Conservation (phyloP, 2,888 invertebrate species). For the Deilephila porcellus region DNA sequence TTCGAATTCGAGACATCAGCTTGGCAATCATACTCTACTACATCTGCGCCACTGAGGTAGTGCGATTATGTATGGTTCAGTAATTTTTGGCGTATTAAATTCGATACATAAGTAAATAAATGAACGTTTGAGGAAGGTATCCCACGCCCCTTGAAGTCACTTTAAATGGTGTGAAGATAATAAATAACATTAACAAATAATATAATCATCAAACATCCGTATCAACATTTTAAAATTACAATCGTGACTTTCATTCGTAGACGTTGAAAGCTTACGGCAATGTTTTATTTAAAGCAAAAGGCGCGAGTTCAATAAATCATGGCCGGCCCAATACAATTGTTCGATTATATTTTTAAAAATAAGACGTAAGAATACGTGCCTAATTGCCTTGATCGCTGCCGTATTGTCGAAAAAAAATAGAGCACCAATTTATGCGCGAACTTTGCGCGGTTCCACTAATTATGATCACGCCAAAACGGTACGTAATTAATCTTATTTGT, state of each 20-base stretch:
- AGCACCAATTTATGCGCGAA: conserved; percentile 34
- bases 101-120: not conserved
- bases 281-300: conserved; percentile 78
- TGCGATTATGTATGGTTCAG: not conserved
- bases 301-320: conserved; percentile 79
- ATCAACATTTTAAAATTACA: conserved; percentile 81
- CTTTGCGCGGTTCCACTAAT: conserved; percentile 52
- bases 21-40: too few relatives aligned
- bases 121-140: not conserved
- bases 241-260: conserved; percentile 81
- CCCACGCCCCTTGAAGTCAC: not conserved
- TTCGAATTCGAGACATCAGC: too few relatives aligned
- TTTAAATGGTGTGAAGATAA: conserved; percentile 10
- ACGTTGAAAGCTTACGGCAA: conserved; percentile 81
- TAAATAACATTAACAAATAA: conserved; percentile 58
- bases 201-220: conserved; percentile 72
- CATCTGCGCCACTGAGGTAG: too few relatives aligned
- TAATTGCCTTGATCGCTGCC: conserved; percentile 61
- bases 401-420: conserved; percentile 41
- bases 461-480: conserved; percentile 56
- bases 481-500: conserved; percentile 73
- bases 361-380: conserved; percentile 67
- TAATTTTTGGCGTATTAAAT: not conserved
- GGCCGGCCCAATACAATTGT: conserved; percentile 71
- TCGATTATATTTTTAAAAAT: conserved; percentile 69